phyloP scores from a whole-genome alignment of 2,113 vertebrate species.

The Nannobrachium achirus region DNA sequence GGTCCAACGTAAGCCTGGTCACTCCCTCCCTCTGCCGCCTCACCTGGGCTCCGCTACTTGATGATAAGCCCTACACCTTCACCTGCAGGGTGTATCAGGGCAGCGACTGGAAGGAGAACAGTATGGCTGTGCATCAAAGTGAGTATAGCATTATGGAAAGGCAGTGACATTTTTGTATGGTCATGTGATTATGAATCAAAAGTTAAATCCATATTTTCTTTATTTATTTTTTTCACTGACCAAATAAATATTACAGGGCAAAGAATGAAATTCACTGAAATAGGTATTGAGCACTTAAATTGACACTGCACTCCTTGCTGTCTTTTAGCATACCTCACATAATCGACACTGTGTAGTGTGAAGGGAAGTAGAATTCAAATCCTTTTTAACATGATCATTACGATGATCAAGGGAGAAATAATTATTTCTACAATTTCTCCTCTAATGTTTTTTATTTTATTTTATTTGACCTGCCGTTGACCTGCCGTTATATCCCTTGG shows the following conservation, averaged over 20 bases:
- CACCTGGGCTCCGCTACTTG: constrained; percentile 78
- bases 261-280: constrained; percentile 1
- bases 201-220: too few species aligned
- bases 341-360: constrained; percentile 17
- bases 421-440: too few species aligned
- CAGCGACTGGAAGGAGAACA: constrained; percentile 79
- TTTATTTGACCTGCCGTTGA: too few species aligned
- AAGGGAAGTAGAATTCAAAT: not conserved
- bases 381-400: too few species aligned
- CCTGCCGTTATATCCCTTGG: too few species aligned
- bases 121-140: constrained; percentile 82
- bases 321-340: not conserved
- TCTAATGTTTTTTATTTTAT: too few species aligned
- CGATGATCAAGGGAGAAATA: too few species aligned
- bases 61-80: constrained; percentile 80
- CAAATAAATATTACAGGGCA: not conserved
- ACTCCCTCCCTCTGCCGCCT: constrained; percentile 76
- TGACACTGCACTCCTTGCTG: not conserved
- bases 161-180: not conserved
- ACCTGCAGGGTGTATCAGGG: constrained; percentile 83
- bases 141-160: constrained; percentile 66
- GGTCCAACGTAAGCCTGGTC: constrained; percentile 79
- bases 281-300: not conserved
- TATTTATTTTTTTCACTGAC: not conserved
- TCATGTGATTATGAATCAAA: not conserved